A percentile compares a stretch with the other conserved stretches of the same genome.
Conservation (phyloP, 2,888 invertebrate species). For the Ochropacha duplaris region DNA sequence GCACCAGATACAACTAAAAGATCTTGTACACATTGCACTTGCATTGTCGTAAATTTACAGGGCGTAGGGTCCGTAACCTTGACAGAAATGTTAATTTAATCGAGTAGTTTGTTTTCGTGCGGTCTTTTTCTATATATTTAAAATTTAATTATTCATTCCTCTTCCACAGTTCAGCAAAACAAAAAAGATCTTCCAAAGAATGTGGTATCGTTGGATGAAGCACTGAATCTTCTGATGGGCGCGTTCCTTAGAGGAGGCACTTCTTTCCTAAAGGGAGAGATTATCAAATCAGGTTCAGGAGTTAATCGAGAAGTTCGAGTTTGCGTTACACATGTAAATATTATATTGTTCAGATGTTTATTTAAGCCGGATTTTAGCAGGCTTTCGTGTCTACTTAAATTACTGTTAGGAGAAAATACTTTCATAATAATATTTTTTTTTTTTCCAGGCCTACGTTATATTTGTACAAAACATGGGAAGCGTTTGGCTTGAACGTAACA, state of each 20-base stretch:
- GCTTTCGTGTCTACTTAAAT: no score
- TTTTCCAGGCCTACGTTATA: slow-evolving; percentile 94
- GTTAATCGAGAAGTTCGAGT: slow-evolving; percentile 98
- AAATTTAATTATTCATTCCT: slow-evolving; percentile 1
- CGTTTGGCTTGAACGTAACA: slow-evolving; percentile 96
- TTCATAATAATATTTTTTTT: slow-evolving; percentile 16
- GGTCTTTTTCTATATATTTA: no score
- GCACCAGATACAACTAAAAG: no score
- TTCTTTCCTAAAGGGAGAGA: slow-evolving; percentile 97
- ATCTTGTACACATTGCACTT: no score
- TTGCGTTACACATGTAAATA: slow-evolving; percentile 96
- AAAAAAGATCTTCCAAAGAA: slow-evolving; percentile 86
- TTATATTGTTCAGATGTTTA: background rate
- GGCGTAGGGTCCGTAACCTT: no score
- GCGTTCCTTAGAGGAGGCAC: slow-evolving; percentile 97
- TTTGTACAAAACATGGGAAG: slow-evolving; percentile 97
- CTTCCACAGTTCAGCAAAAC: slow-evolving; percentile 78
- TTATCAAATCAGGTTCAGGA: slow-evolving; percentile 96
- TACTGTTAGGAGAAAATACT: background rate
- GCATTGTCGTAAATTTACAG: no score
- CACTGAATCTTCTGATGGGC: slow-evolving; percentile 94
- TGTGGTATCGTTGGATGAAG: slow-evolving; percentile 93
- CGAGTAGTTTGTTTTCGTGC: no score
- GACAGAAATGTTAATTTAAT: no score
- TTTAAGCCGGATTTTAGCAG: background rate